Evolutionary conservation across 2,888 invertebrate genomes (phyloP).

Genomic region (Notodonta dromedarius): DNA sequence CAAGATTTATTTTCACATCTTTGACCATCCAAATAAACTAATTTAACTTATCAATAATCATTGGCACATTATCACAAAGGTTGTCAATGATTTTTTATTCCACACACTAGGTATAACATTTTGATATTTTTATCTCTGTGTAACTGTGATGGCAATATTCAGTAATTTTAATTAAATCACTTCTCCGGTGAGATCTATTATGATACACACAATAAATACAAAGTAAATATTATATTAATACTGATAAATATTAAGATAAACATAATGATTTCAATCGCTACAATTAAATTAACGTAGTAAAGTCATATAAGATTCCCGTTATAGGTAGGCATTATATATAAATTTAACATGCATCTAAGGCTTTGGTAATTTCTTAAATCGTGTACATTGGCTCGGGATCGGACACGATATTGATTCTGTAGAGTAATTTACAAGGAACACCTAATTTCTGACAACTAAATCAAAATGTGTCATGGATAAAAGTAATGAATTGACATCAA

Average conservation of each 20-base stretch:
- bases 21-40: slow-evolving; percentile 46
- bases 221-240: slow-evolving; percentile 37
- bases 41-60: slow-evolving; percentile 73
- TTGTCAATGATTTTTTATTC: slow-evolving; percentile 75
- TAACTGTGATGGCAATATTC: slow-evolving; percentile 47
- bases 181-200: slow-evolving; percentile 39
- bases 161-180: slow-evolving; percentile 42
- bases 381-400: slow-evolving; percentile 11
- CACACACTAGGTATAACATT: slow-evolving; percentile 34
- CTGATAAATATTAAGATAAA: slow-evolving; percentile 37
- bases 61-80: slow-evolving; percentile 84
- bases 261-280: slow-evolving; percentile 18
- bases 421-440: background rate
- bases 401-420: background rate
- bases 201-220: slow-evolving; percentile 17
- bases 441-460: slow-evolving; percentile 5
- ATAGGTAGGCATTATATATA: slow-evolving; percentile 22
- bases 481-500: too few relatives aligned
- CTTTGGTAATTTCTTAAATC: slow-evolving; percentile 52
- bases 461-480: too few relatives aligned
- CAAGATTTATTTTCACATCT: slow-evolving; percentile 49
- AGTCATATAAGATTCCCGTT: slow-evolving; percentile 23
- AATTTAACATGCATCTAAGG: slow-evolving; percentile 31
- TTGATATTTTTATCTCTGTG: slow-evolving; percentile 35
- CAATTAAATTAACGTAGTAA: slow-evolving; percentile 13